Conservation (phyloP, 23 tunicate genomes). For the Oikopleura dioica region DNA sequence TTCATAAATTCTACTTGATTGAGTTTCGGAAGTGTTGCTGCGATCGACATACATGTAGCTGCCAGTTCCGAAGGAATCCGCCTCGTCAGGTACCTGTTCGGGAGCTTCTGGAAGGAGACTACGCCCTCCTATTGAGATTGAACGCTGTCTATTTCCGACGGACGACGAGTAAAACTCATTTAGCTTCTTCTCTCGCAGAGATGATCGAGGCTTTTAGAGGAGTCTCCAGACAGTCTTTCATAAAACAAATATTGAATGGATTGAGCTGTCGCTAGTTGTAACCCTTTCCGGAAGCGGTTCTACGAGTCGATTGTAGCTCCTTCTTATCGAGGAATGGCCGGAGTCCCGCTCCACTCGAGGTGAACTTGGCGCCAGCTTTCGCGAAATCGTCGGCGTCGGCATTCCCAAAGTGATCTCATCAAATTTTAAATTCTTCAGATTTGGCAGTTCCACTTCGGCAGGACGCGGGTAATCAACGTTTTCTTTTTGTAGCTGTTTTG, state of each 20-base stretch:
- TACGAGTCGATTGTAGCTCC: background rate
- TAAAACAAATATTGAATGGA: too few relatives aligned
- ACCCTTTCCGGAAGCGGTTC: background rate
- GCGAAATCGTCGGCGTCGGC: background rate
- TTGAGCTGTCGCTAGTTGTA: too few relatives aligned
- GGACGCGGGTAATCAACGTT: background rate
- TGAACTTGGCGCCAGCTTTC: background rate
- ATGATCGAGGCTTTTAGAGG: background rate
- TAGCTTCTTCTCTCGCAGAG: background rate
- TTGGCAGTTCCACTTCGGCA: background rate
- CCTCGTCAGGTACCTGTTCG: background rate
- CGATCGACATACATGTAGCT: background rate
- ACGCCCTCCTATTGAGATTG: background rate
- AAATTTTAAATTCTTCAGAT: background rate
- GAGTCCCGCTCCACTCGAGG: background rate
- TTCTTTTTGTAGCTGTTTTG: conserved; percentile 10
- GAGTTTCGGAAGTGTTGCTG: too few relatives aligned
- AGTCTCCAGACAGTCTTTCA: too few relatives aligned
- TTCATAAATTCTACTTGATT: too few relatives aligned
- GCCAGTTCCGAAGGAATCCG: background rate
- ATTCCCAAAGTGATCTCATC: background rate
- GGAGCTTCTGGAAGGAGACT: background rate
- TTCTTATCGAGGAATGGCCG: background rate
- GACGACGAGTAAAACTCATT: background rate
- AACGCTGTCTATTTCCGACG: background rate